These are phyloP conservation scores for Aptenodytes forsteri DNA, from an alignment of 2,113 vertebrate species.

Conservation along the genomic window DNA sequence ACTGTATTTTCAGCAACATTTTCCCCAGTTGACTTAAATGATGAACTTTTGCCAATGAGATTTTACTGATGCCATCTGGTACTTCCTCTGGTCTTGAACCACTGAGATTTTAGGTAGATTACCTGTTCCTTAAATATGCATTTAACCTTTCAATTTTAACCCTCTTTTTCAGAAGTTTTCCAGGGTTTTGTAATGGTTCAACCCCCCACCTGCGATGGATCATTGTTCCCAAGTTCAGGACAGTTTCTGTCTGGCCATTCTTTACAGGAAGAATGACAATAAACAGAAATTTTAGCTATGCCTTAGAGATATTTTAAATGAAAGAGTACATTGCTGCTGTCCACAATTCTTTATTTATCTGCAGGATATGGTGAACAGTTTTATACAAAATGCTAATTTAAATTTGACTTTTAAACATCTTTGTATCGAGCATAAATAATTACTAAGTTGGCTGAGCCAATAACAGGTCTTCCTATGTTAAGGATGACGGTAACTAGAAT, in stretches of 20 bases:
- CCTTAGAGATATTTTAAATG: background rate
- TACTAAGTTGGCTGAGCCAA: background rate
- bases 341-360: background rate
- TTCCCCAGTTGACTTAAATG: background rate
- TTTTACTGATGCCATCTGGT: constrained; percentile 30
- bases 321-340: background rate
- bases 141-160: background rate
- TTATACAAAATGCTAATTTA: background rate
- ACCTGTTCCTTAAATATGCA: background rate
- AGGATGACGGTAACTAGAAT: background rate
- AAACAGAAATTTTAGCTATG: background rate
- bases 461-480: background rate
- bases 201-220: background rate
- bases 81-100: constrained; percentile 1
- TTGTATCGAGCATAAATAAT: background rate
- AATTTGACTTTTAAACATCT: background rate
- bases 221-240: background rate
- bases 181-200: background rate
- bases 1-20: constrained; percentile 18
- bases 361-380: background rate
- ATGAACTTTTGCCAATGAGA: background rate
- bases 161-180: background rate
- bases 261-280: background rate
- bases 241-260: background rate
- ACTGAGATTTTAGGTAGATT: background rate